Evolutionary conservation across 2,888 invertebrate genomes (phyloP).

Genomic region (Stenchaetothrips biformis): DNA sequence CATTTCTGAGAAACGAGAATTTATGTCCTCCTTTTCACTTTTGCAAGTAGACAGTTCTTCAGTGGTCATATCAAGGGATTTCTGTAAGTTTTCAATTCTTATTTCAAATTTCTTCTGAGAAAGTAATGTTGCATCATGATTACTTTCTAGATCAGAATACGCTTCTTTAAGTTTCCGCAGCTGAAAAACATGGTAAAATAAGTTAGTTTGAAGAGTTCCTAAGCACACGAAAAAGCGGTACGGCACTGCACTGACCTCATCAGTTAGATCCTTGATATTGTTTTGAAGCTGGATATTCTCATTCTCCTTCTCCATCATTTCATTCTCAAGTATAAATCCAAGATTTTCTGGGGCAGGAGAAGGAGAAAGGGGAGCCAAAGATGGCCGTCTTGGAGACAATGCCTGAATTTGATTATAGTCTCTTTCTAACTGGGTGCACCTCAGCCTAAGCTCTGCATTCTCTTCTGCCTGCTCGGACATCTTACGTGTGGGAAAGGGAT

Average conservation of each 20-base stretch:
- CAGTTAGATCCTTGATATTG: background rate
- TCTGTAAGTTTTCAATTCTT: background rate
- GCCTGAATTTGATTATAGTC: background rate
- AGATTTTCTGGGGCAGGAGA: background rate
- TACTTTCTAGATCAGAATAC: background rate
- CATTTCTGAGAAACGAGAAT: background rate
- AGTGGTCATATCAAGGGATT: background rate
- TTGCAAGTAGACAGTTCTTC: background rate
- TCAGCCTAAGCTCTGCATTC: background rate
- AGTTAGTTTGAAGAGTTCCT: too few species aligned
- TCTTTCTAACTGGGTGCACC: background rate
- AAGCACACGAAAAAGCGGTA: too few species aligned
- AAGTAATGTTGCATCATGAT: too few species aligned
- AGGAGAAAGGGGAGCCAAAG: background rate
- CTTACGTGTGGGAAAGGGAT: background rate
- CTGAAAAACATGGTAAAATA: background rate
- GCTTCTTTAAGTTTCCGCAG: background rate
- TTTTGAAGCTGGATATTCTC: background rate
- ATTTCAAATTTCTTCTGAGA: background rate
- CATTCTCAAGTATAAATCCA: background rate
- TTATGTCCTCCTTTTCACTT: background rate
- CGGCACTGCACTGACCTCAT: background rate
- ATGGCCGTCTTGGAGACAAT: background rate
- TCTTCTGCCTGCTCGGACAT: background rate
- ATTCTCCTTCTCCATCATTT: constrained; percentile 2